Conservation (phyloP, 1,140 invertebrate genomes). For the Magallana gigas region DNA sequence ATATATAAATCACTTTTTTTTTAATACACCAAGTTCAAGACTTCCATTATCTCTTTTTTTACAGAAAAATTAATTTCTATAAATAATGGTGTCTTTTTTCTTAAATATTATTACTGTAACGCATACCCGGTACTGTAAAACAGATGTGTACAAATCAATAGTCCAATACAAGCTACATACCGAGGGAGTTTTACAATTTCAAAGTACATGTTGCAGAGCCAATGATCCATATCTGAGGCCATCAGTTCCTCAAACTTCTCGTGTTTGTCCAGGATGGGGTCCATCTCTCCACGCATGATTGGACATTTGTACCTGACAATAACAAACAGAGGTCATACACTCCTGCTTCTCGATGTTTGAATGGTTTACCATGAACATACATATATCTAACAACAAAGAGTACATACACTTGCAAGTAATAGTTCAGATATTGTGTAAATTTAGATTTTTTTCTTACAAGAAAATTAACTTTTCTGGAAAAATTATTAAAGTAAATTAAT, state of each 20-base stretch:
- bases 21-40: background rate
- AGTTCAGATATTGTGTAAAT: no score
- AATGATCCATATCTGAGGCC: constrained; percentile 76
- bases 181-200: constrained; percentile 76
- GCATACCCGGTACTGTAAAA: no score
- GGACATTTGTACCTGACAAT: constrained; percentile 73
- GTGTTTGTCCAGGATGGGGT: constrained; percentile 74
- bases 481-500: no score
- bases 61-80: no score
- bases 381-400: no score
- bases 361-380: no score
- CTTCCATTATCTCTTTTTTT: background rate
- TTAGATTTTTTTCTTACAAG: no score
- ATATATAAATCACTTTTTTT: background rate
- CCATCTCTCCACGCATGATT: constrained; percentile 75
- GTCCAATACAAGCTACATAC: constrained; percentile 54
- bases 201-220: constrained; percentile 77
- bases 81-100: no score
- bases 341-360: no score
- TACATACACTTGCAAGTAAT: no score
- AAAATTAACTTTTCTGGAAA: no score
- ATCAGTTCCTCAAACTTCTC: constrained; percentile 74
- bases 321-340: background rate
- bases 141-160: background rate
- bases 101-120: no score